Conservation (phyloP, 2,113 vertebrate genomes). For the Larimichthys polyactis region DNA sequence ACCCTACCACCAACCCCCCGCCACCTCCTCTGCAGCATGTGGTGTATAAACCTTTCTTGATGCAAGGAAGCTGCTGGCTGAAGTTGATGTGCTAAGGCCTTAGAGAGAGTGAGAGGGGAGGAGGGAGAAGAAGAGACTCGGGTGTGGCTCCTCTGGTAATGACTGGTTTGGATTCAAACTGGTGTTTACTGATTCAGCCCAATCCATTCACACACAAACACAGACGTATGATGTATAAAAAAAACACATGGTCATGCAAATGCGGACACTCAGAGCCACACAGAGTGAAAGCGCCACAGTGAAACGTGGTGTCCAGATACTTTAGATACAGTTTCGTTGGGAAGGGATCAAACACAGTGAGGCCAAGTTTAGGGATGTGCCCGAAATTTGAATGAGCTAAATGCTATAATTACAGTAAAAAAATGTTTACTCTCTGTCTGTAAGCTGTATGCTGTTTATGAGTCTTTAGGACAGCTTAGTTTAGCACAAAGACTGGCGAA, state of each 20-base stretch:
- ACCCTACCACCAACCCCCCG: neutral
- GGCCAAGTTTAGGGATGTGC: neutral
- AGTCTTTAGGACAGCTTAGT: neutral
- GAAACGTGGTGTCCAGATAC: neutral
- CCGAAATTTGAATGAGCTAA: neutral
- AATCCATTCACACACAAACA: conserved; percentile 62
- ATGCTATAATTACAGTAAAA: neutral
- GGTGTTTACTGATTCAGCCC: conserved; percentile 70
- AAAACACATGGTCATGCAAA: conserved; percentile 43
- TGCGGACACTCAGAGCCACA: conserved; percentile 10
- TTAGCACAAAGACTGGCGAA: neutral
- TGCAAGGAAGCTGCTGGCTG: neutral
- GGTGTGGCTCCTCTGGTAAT: conserved; percentile 74
- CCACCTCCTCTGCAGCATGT: neutral
- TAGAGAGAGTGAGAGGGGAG: neutral
- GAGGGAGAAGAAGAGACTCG: conserved; percentile 26
- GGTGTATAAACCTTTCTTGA: neutral
- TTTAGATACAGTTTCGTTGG: neutral
- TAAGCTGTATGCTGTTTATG: neutral
- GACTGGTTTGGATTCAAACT: conserved; percentile 68
- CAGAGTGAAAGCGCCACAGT: neutral
- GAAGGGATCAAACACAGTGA: neutral
- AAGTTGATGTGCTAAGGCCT: conserved; percentile 9
- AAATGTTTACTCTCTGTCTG: neutral
- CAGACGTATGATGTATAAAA: conserved; percentile 36